These are phyloP conservation scores for Brachyhypopomus gauderio DNA, from an alignment of 2,113 vertebrate species.

Conservation along the genomic window DNA sequence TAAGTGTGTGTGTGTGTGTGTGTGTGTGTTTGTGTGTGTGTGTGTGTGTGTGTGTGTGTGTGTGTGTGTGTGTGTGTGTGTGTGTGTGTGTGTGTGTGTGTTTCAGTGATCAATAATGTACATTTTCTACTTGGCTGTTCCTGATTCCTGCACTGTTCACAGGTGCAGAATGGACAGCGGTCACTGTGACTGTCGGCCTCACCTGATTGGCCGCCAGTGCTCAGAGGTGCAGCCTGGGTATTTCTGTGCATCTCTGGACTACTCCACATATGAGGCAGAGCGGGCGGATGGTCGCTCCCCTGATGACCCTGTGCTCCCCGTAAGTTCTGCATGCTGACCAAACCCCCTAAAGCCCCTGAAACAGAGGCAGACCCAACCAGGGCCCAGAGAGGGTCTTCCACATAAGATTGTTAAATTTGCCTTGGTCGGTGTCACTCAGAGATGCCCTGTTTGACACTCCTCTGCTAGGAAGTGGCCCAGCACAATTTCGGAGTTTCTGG, in stretches of 20 bases:
- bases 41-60: too few relatives aligned
- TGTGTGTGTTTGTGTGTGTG: neutral
- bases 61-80: constrained; percentile 9
- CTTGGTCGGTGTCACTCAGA: too few relatives aligned
- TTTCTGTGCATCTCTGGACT: constrained; percentile 84
- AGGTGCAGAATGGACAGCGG: constrained; percentile 82
- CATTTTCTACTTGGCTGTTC: neutral
- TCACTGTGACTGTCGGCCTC: constrained; percentile 81
- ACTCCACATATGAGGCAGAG: constrained; percentile 83
- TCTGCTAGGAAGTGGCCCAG: too few relatives aligned
- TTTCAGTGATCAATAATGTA: neutral
- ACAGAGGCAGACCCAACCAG: too few relatives aligned
- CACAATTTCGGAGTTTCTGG: too few relatives aligned
- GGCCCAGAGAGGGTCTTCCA: too few relatives aligned
- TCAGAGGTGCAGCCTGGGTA: constrained; percentile 81
- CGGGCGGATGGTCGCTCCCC: constrained; percentile 68
- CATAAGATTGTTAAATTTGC: too few relatives aligned
- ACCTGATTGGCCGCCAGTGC: constrained; percentile 80
- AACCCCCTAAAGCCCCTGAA: neutral
- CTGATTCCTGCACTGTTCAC: neutral
- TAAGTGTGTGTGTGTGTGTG: constrained; percentile 6
- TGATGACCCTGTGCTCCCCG: constrained; percentile 71
- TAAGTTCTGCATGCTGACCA: constrained; percentile 63
- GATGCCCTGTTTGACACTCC: too few relatives aligned
- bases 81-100: constrained; percentile 1